phyloP scores from a whole-genome alignment of 2,113 vertebrate species.

The Nibea coibor region DNA sequence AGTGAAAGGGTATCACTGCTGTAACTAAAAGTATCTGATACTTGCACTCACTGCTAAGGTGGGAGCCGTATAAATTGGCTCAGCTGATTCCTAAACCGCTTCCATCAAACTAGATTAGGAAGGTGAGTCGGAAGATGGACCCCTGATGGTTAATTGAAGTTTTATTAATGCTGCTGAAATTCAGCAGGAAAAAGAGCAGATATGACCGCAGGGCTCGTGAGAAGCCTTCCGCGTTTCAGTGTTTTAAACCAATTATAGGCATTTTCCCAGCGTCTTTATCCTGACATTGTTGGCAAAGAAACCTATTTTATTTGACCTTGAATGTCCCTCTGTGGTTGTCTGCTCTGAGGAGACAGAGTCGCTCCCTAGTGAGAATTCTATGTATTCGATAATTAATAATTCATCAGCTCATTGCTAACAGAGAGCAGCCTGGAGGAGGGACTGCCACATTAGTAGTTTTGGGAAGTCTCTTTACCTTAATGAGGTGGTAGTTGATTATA shows the following conservation, averaged over 20 bases:
- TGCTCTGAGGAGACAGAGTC: slow-evolving; percentile 69
- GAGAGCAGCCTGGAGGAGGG: slow-evolving; percentile 71
- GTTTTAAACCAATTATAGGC: slow-evolving; percentile 84
- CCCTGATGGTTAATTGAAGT: slow-evolving; percentile 84
- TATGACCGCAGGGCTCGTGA: slow-evolving; percentile 76
- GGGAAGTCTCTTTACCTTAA: slow-evolving; percentile 68
- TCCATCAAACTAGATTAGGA: slow-evolving; percentile 75
- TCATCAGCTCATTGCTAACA: slow-evolving; percentile 78
- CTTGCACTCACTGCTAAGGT: slow-evolving; percentile 40
- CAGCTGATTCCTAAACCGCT: slow-evolving; percentile 72
- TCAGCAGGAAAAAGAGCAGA: slow-evolving; percentile 69
- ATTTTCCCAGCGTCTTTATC: slow-evolving; percentile 78
- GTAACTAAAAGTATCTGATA: slow-evolving; percentile 50
- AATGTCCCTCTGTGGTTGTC: slow-evolving; percentile 77
- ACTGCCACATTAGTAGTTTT: slow-evolving; percentile 64
- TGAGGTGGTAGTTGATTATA: slow-evolving; percentile 64
- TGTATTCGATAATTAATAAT: slow-evolving; percentile 86
- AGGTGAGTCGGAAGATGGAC: slow-evolving; percentile 71
- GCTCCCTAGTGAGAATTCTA: slow-evolving; percentile 77
- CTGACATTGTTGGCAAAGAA: slow-evolving; percentile 72
- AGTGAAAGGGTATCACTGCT: slow-evolving; percentile 33
- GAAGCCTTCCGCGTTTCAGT: slow-evolving; percentile 69
- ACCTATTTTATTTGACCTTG: slow-evolving; percentile 85
- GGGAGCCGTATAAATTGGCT: slow-evolving; percentile 64
- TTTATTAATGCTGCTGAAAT: slow-evolving; percentile 81